A percentile compares a stretch with the other conserved stretches of the same genome.
These are phyloP conservation scores for Promerops cafer DNA, from an alignment of 2,113 vertebrate genomes.

Conservation along the genomic window DNA sequence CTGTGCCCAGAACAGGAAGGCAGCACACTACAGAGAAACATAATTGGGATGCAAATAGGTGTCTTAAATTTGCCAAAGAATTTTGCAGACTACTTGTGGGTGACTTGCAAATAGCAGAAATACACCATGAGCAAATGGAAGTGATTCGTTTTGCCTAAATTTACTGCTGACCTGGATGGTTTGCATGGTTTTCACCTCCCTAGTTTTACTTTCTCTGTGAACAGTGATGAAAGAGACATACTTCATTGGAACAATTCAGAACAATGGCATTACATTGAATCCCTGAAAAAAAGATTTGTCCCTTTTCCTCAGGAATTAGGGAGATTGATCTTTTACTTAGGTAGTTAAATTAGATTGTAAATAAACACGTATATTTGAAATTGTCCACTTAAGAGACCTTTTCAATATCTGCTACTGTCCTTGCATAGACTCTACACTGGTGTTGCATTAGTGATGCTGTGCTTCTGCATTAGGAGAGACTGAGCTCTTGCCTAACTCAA, in stretches of 20 bases:
- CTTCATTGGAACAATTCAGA: neutral
- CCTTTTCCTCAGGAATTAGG: neutral
- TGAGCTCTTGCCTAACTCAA: neutral
- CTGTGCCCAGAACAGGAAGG: neutral
- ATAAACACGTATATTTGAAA: neutral
- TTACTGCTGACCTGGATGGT: neutral
- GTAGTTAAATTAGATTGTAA: neutral
- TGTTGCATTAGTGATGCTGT: neutral
- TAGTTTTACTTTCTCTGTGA: neutral
- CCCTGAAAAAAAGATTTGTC: neutral
- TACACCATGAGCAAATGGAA: neutral
- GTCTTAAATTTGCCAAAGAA: neutral
- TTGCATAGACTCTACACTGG: neutral
- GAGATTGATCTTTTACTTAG: neutral
- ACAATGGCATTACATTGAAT: accelerated
- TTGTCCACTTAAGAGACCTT: neutral
- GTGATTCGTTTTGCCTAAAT: neutral
- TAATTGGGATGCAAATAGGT: neutral
- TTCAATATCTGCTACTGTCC: neutral
- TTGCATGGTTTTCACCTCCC: neutral
- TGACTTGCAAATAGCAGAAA: neutral
- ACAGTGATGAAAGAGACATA: neutral
- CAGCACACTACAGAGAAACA: neutral
- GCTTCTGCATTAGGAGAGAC: neutral
- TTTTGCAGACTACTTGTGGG: neutral